Evolutionary conservation across 1,140 invertebrate genomes (phyloP), one percentile per base, ranked within the genome.

Genomic region (Drosophila burlai): DNA sequence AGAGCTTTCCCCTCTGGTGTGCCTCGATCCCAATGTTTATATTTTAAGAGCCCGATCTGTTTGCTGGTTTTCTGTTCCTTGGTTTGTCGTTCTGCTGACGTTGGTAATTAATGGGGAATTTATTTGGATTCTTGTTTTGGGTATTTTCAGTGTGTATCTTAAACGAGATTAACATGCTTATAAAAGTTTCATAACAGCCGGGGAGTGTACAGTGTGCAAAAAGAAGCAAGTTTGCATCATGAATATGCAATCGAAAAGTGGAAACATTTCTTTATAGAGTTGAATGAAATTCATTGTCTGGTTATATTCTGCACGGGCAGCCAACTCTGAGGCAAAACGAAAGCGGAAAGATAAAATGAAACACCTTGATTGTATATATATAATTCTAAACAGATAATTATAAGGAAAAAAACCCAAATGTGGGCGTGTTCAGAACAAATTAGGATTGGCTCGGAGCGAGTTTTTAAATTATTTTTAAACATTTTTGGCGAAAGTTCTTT

Each of bases 221-320:
- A 31, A 55, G 36, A 57, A 61, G 67, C 71, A 61, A 52, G 68
- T 73, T 73, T 45, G 38, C 55, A 73, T 73, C 68, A 74, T 73
- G 68, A 74, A 74, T 74, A 74, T 74, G 68, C 71, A 73, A 52
- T 61, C 54, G 24, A 61, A 43, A 61, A 36, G 68, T 24, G 59
- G 71, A 49, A 73, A 74, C 71, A 74, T 74, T 74, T 74, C 71
- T 73, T 73, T 73, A 73, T 73, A 31, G 69, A 52, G 67, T 52
- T 73, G 71, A 73, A 73, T 61, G 71, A 73, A 73, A 42, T 43
- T 60, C 66, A 73, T 73, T 73, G 67, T 71, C 67, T 55, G 24
- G 67, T 24, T 71, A 50, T 69, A 21, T 67, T 46, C 34, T 45
- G 31, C 42, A 65, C 29, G 63, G 29, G 26, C 29, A 54, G 18